Percentiles rank a stretch among this genome's conserved stretches.
Evolutionary conservation across 23 tunicate species (phyloP).

Genomic region (Halocynthia roretzi): DNA sequence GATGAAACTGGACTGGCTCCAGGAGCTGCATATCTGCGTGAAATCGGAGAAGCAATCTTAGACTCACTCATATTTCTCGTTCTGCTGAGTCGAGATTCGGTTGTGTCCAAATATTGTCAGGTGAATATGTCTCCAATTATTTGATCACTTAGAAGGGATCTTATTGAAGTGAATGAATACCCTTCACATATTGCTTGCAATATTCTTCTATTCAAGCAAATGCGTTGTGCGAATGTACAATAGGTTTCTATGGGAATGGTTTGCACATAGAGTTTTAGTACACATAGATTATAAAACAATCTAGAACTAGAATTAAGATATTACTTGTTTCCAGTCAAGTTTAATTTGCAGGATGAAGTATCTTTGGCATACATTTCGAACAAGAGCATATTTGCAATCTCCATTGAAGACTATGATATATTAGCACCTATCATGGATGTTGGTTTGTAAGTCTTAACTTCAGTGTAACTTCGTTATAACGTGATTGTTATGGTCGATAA

Average conservation of each 20-base stretch:
- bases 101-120: constrained; percentile 75
- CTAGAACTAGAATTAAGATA: too few relatives aligned
- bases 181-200: not conserved
- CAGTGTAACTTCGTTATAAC: not conserved
- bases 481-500: not conserved
- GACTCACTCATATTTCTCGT: constrained; percentile 48
- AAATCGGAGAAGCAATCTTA: constrained; percentile 84
- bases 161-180: not conserved
- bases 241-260: too few relatives aligned
- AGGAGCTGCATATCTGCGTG: constrained; percentile 65
- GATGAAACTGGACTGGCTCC: constrained; percentile 65
- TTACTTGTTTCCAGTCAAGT: too few relatives aligned
- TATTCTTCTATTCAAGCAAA: not conserved
- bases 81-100: constrained; percentile 55
- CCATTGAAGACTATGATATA: constrained; percentile 45
- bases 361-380: constrained; percentile 78
- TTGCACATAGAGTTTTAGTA: not conserved
- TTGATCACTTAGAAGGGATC: not conserved
- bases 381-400: constrained; percentile 67
- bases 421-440: constrained; percentile 63
- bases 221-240: not conserved
- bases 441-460: constrained; percentile 47
- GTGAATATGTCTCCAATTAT: constrained; percentile 6
- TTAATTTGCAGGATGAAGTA: constrained; percentile 60
- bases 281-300: not conserved